Conservation (phyloP, 30 jellyfish, hydroid and myxozoan genomes). For the Hydractinia symbiolongicarpus region DNA sequence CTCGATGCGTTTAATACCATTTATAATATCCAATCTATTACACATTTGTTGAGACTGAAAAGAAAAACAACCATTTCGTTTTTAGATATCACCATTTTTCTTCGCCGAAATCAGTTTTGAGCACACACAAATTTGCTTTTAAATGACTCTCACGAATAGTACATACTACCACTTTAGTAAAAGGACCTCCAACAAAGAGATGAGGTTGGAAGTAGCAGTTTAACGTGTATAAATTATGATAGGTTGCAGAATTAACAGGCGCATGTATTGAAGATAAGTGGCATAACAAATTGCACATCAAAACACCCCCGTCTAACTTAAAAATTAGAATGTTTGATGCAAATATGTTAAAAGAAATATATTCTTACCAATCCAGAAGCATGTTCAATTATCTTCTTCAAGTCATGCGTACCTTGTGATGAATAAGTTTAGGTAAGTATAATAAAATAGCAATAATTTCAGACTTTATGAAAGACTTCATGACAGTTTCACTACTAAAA, state of each 20-base stretch:
- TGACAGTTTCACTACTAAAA: neutral
- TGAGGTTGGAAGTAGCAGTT: too few species aligned
- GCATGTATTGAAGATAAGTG: too few species aligned
- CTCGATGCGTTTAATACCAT: constrained; percentile 73
- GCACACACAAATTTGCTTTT: neutral
- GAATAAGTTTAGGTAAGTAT: neutral
- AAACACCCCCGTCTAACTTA: too few species aligned
- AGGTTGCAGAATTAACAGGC: too few species aligned
- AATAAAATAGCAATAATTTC: neutral
- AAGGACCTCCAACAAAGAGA: neutral
- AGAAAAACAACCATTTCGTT: neutral
- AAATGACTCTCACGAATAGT: neutral
- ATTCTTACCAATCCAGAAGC: constrained; percentile 33
- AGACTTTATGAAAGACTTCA: neutral
- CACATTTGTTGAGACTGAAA: constrained; percentile 81
- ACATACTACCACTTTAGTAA: neutral
- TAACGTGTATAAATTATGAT: too few species aligned
- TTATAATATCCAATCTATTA: constrained; percentile 69
- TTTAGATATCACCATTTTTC: neutral
- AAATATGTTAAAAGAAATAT: neutral
- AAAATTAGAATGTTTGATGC: too few species aligned
- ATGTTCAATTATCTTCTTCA: constrained; percentile 30
- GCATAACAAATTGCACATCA: too few species aligned
- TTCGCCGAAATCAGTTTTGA: neutral
- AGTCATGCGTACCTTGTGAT: constrained; percentile 29